These are phyloP conservation scores for Egretta garzetta DNA, from an alignment of 2,113 vertebrate genomes.

Conservation along the genomic window DNA sequence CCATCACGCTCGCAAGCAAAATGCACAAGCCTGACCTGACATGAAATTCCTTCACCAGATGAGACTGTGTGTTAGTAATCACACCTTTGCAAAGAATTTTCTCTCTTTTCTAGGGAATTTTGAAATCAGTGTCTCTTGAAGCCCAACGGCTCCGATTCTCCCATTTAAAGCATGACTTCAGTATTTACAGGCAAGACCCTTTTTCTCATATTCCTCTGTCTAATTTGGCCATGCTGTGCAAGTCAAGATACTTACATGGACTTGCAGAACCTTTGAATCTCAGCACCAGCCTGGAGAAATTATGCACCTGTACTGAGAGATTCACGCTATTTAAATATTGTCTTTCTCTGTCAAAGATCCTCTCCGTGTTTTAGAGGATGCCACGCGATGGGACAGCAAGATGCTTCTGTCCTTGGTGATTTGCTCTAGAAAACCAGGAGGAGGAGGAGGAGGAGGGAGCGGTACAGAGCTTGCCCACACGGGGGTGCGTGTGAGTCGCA, in stretches of 20 bases:
- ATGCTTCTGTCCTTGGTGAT: fast-evolving
- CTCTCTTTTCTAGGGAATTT: not conserved
- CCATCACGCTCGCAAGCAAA: not conserved
- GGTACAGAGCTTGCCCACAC: not conserved
- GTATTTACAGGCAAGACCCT: not conserved
- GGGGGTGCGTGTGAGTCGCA: not conserved
- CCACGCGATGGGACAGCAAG: too few species aligned
- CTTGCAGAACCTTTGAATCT: not conserved
- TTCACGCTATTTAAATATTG: not conserved
- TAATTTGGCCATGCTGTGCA: not conserved
- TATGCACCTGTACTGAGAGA: fast-evolving
- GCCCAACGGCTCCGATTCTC: not conserved
- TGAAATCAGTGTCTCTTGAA: not conserved
- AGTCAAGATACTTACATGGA: not conserved
- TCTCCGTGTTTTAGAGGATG: too few species aligned
- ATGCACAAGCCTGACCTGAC: not conserved
- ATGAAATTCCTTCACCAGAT: not conserved
- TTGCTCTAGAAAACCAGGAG: fast-evolving
- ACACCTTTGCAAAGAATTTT: not conserved
- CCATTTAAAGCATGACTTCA: not conserved
- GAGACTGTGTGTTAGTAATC: not conserved
- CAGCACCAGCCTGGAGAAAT: not conserved
- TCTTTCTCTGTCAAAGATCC: not conserved
- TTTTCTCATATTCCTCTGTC: not conserved
- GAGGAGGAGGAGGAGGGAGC: not conserved